phyloP scores from a whole-genome alignment of 2,113 vertebrate species.

The Otocyon megalotis region DNA sequence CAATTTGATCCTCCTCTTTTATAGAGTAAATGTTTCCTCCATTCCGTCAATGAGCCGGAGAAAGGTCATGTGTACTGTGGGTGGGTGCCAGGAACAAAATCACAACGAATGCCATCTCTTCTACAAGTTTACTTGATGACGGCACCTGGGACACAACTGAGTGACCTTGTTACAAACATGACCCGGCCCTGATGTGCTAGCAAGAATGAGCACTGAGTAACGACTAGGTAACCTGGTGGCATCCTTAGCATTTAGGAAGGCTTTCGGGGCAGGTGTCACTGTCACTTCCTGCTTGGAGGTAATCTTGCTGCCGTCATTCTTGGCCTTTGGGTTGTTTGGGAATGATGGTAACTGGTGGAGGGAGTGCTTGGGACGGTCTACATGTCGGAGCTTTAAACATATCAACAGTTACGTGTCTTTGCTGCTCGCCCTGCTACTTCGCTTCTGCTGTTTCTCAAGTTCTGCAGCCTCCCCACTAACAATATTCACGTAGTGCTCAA shows the following conservation, averaged over 20 bases:
- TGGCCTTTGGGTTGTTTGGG: not conserved
- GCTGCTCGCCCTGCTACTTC: not conserved
- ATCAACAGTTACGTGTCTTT: not conserved
- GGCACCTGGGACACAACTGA: not conserved
- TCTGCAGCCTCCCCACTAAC: not conserved
- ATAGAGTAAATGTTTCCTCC: not conserved
- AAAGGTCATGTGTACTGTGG: fast-evolving
- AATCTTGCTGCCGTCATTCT: not conserved
- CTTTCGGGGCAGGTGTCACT: fast-evolving
- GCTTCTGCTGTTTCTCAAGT: not conserved
- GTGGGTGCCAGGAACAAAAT: not conserved
- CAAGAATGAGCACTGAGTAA: not conserved
- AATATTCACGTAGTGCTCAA: not conserved
- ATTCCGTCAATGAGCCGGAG: not conserved
- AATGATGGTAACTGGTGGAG: too few relatives aligned
- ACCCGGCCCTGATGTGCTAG: not conserved
- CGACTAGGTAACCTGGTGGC: not conserved
- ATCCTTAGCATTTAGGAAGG: too few relatives aligned
- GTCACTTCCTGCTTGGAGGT: not conserved
- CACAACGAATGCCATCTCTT: not conserved
- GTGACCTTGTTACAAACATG: not conserved
- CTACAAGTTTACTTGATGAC: not conserved
- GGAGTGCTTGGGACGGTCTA: too few relatives aligned
- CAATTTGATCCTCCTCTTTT: not conserved
- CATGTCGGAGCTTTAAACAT: not conserved